These are phyloP conservation scores for Tetragonisca angustula DNA, from an alignment of 2,888 invertebrate species.

Conservation along the genomic window DNA sequence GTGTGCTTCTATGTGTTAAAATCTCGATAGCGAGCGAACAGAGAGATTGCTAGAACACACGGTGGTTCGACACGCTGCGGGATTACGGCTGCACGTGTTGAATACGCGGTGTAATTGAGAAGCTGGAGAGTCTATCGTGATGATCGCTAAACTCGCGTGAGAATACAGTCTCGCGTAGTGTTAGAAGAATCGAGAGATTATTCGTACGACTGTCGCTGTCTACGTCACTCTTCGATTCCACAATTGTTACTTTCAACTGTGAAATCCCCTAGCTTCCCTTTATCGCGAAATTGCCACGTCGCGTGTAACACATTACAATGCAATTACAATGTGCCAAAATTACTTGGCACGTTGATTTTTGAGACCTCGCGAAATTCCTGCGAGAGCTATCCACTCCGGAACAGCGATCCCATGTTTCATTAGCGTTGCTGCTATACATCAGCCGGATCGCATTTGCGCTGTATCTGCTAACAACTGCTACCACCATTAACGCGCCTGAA, in stretches of 20 bases:
- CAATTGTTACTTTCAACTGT: not conserved
- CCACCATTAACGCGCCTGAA: not conserved
- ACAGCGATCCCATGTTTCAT: conserved; percentile 8
- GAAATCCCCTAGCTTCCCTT: not conserved
- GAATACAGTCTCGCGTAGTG: not conserved
- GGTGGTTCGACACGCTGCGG: not conserved
- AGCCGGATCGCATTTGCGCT: not conserved
- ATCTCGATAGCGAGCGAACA: not conserved
- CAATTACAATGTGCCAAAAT: not conserved
- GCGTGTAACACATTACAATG: not conserved
- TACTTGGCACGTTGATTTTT: not conserved
- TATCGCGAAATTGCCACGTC: not conserved
- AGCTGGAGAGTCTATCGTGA: not conserved
- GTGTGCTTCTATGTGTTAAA: not conserved
- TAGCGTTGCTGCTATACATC: not conserved
- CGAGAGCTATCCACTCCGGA: not conserved
- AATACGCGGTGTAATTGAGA: not conserved
- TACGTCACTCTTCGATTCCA: not conserved
- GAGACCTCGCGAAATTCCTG: not conserved
- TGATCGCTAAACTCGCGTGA: not conserved
- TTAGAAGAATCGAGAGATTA: not conserved
- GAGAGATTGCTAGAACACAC: not conserved
- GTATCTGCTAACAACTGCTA: not conserved
- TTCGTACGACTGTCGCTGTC: not conserved
- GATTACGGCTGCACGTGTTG: not conserved